A percentile compares a stretch with the other conserved stretches of the same genome.
Conservation (phyloP, 2,797 vertebrate genomes). For the Scomberomorus guttatus region DNA sequence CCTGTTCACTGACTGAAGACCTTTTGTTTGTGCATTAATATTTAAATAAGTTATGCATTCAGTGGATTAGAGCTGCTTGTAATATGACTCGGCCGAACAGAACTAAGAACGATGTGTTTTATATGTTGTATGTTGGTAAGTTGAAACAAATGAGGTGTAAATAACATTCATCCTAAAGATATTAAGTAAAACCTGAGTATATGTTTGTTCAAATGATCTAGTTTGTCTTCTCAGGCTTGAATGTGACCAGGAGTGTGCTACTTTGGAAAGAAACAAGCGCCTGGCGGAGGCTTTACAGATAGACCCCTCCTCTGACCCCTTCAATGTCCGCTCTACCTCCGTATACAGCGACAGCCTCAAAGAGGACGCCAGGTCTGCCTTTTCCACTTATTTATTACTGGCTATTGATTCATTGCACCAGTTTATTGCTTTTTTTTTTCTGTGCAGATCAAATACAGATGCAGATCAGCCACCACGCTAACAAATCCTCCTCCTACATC, state of each 20-base stretch:
- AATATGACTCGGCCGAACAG: neutral
- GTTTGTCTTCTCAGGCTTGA: constrained; percentile 85
- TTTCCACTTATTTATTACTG: neutral
- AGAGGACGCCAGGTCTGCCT: constrained; percentile 93
- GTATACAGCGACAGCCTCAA: constrained; percentile 95
- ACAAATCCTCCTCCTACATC: neutral
- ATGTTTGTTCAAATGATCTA: neutral
- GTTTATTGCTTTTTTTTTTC: too few relatives aligned
- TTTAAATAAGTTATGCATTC: constrained; percentile 19
- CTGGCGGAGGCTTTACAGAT: constrained; percentile 97
- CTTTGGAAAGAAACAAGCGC: constrained; percentile 94
- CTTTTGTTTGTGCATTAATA: constrained; percentile 21
- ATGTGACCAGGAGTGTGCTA: constrained; percentile 95
- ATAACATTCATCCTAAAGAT: neutral
- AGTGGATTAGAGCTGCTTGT: constrained; percentile 4
- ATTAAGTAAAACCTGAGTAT: neutral
- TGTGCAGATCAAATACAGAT: neutral
- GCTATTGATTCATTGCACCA: neutral
- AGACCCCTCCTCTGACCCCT: constrained; percentile 92
- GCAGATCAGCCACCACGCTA: neutral
- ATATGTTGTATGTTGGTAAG: neutral
- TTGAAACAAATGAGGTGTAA: too few relatives aligned
- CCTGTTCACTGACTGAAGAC: constrained; percentile 10
- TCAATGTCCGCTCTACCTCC: constrained; percentile 89
- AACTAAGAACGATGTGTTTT: neutral